Evolutionary conservation across 2,113 vertebrate genomes (phyloP).

Genomic region (Forbesichthys papilliferus): DNA sequence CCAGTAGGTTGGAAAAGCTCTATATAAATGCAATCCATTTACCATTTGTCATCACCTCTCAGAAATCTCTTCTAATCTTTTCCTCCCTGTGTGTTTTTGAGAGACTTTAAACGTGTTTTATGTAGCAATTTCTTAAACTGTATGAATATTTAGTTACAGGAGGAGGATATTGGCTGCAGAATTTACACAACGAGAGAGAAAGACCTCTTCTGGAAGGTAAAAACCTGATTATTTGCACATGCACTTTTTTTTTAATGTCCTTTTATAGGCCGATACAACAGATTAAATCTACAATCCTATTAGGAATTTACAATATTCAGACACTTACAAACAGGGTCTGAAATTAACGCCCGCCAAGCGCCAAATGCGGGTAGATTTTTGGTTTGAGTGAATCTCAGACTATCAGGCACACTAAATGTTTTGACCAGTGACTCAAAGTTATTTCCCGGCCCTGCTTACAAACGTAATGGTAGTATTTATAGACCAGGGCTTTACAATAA

Average conservation of each 20-base stretch:
- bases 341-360: too few relatives aligned
- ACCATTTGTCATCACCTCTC: neutral
- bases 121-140: neutral
- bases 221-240: neutral
- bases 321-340: neutral
- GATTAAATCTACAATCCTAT: neutral
- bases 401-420: too few relatives aligned
- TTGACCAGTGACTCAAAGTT: too few relatives aligned
- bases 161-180: slow-evolving; percentile 90
- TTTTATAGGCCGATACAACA: neutral
- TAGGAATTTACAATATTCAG: neutral
- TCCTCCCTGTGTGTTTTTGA: neutral
- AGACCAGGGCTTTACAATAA: too few relatives aligned
- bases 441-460: too few relatives aligned
- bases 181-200: slow-evolving; percentile 81
- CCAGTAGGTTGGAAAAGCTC: too few relatives aligned
- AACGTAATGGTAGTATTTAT: too few relatives aligned
- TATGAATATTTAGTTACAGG: slow-evolving; percentile 81
- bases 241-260: neutral
- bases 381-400: too few relatives aligned
- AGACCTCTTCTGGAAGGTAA: slow-evolving; percentile 88
- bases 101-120: neutral
- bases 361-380: too few relatives aligned
- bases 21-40: too few relatives aligned
- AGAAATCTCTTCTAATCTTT: neutral